phyloP scores from a whole-genome alignment of 2,113 vertebrate genomes.

The Chinchilla lanigera region DNA sequence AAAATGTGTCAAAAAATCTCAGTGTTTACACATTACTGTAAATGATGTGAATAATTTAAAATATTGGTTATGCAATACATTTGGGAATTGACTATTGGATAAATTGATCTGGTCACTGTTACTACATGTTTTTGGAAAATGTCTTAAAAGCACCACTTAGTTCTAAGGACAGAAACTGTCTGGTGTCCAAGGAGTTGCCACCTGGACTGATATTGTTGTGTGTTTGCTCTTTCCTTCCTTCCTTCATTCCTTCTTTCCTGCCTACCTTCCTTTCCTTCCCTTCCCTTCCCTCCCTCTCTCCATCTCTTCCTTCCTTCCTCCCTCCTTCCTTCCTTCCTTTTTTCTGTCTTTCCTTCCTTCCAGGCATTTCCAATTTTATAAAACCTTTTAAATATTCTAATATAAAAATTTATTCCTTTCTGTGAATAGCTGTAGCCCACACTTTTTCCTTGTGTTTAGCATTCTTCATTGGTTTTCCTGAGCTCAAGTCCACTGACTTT shows the following conservation, averaged over 20 bases:
- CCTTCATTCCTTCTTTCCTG: neutral
- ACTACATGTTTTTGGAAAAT: neutral
- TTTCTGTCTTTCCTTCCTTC: neutral
- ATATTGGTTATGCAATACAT: neutral
- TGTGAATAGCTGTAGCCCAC: too few relatives aligned
- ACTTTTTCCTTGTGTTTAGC: too few relatives aligned
- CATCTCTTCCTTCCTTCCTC: neutral
- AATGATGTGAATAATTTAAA: neutral
- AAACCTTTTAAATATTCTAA: too few relatives aligned
- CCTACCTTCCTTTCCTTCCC: too few relatives aligned
- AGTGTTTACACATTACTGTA: neutral
- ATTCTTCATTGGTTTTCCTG: too few relatives aligned
- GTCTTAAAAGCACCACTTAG: neutral
- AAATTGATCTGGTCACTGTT: neutral
- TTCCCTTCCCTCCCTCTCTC: too few relatives aligned
- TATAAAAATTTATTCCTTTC: too few relatives aligned
- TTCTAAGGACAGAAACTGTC: neutral
- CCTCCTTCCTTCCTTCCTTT: neutral
- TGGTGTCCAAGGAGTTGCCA: neutral
- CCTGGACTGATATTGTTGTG: neutral
- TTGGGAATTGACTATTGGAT: neutral
- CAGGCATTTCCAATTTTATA: too few relatives aligned
- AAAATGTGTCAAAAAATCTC: neutral
- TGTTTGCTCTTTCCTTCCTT: neutral
- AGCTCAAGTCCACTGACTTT: too few relatives aligned